Base-by-base conservation (phyloP, 2,797 vertebrate species). In the Thripadectes ignobilis region DNA sequence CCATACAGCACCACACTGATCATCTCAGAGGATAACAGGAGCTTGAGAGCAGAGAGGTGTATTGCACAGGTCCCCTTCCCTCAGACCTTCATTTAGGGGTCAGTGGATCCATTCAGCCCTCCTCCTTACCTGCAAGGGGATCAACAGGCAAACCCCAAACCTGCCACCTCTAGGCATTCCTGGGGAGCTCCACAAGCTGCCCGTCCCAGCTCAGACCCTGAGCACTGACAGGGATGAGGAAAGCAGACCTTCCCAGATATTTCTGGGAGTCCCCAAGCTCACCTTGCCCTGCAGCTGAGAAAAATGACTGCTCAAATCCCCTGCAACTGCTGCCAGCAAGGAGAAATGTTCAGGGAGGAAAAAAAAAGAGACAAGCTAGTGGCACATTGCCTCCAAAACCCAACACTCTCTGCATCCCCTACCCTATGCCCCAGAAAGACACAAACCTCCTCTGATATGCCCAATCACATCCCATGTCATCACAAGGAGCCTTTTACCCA, bases 1-100 rank as follows among this genome's bases (percentile, higher is more conserved):
- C 24, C 32, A 8, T 4, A 7, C 29, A 46, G 58, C 36, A 51
- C 34, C 1, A 1, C 1, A 0, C 8, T 22, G 54, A 19, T 36
- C 63, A 22, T 5, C 29, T 24, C 34, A 0, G 2, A 59, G n/a
- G 34, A 13, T 15, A 48, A 15, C 16, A 68, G 78, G 24, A 74
- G 46, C 39, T 14, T 15, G 43, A 59, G 32, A 62, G 30, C 38
- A 21, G 15, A 30, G 27, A 55, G 18, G 10, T 18, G 10, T 17
- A 24, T 36, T 6, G 19, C 41, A 52, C 27, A 24, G 32, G 32
- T 29, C 22, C 14, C 24, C 34, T 39, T 75, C 57, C 39, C 43
- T 62, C 76, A 69, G 23, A 22, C 8, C 24, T 65, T n/a, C 24
- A 7, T 59, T 6, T 55, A 17, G 51, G 57, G n/a, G 7, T 27